phyloP scores from a whole-genome alignment of 2,113 vertebrate species.

The Mastomys natalensis region DNA sequence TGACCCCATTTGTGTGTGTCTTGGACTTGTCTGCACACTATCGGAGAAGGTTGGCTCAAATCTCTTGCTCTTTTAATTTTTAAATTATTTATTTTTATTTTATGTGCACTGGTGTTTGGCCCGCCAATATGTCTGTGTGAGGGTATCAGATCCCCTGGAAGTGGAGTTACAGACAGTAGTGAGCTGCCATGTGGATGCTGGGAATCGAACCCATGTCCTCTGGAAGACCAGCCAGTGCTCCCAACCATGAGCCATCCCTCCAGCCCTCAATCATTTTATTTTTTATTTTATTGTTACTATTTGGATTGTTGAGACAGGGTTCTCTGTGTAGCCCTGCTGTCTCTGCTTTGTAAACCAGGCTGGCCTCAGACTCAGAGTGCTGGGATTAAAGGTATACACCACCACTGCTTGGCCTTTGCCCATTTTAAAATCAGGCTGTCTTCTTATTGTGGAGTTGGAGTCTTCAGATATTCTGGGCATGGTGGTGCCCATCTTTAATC shows the following conservation, averaged over 20 bases:
- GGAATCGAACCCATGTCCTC: too few species aligned
- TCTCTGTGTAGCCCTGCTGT: background rate
- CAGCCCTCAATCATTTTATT: too few species aligned
- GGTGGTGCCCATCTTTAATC: background rate
- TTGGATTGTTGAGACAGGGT: background rate
- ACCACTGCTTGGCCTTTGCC: background rate
- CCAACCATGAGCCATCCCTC: too few species aligned
- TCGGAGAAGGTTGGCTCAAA: background rate
- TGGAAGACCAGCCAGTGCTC: too few species aligned
- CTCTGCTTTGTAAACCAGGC: background rate
- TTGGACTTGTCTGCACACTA: too few species aligned
- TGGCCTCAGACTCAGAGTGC: background rate
- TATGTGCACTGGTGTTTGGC: too few species aligned
- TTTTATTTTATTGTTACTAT: too few species aligned
- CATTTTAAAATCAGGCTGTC: background rate
- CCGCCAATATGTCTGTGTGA: too few species aligned
- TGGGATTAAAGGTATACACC: background rate
- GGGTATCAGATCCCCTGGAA: too few species aligned
- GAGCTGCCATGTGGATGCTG: too few species aligned
- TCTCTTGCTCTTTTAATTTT: background rate
- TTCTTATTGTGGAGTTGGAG: background rate
- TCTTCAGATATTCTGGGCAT: background rate
- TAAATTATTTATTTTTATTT: background rate
- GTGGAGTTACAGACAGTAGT: too few species aligned
- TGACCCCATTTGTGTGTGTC: background rate